Evolutionary conservation across 2,888 invertebrate species (phyloP).

Genomic region (Ariolimax columbianus): DNA sequence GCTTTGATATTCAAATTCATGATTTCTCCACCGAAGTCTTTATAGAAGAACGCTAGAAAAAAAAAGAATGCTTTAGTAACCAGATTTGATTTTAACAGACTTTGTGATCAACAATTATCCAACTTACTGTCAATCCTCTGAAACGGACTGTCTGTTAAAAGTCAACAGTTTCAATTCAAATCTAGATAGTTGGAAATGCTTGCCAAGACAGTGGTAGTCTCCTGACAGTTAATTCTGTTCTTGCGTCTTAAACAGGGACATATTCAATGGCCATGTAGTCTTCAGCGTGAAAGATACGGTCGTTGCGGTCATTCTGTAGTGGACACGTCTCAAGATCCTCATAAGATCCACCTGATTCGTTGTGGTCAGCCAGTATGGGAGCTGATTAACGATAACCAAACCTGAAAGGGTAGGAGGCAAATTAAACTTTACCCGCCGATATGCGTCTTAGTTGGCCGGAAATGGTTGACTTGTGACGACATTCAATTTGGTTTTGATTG

Average conservation of each 20-base stretch:
- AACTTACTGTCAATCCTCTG: background rate
- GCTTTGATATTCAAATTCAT: too few relatives aligned
- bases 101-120: too few relatives aligned
- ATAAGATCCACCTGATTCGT: background rate
- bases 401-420: background rate
- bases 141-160: background rate
- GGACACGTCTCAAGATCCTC: background rate
- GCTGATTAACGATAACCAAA: too few relatives aligned
- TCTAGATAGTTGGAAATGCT: slow-evolving; percentile 3
- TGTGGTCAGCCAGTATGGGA: background rate
- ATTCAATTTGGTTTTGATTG: slow-evolving; percentile 40
- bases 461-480: slow-evolving; percentile 19
- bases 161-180: background rate
- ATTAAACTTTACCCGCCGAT: background rate
- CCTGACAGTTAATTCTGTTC: too few relatives aligned
- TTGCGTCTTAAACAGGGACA: too few relatives aligned
- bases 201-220: too few relatives aligned
- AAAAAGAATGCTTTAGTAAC: too few relatives aligned
- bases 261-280: background rate
- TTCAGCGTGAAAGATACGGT: background rate
- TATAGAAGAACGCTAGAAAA: too few relatives aligned
- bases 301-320: slow-evolving; percentile 6
- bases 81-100: too few relatives aligned
- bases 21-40: too few relatives aligned
- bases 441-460: background rate